Evolutionary conservation across 2,113 vertebrate species (phyloP).

Genomic region (Stegostoma tigrinum): DNA sequence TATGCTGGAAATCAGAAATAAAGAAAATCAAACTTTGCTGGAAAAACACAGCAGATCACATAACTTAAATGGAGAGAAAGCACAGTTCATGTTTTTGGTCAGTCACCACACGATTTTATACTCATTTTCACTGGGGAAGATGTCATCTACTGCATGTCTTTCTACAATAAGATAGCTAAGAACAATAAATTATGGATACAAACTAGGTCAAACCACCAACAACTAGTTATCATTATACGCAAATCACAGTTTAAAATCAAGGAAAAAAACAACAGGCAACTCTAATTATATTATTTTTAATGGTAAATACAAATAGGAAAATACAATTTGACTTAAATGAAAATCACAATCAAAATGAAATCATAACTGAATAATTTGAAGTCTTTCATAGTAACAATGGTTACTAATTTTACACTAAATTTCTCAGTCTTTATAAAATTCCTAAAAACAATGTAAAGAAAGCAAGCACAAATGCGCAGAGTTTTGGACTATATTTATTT

Average conservation of each 20-base stretch:
- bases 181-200: background rate
- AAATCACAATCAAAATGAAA: constrained; percentile 24
- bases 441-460: constrained; percentile 30
- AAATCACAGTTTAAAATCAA: background rate
- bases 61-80: no score
- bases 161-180: background rate
- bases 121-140: background rate
- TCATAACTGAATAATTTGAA: constrained; percentile 20
- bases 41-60: no score
- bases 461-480: constrained; percentile 25
- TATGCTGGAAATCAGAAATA: no score
- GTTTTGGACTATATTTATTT: constrained; percentile 27
- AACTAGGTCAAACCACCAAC: background rate
- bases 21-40: no score
- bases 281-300: constrained; percentile 34
- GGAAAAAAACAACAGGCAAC: background rate
- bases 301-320: constrained; percentile 34
- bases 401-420: background rate
- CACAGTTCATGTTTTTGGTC: no score
- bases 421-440: constrained; percentile 15
- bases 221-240: background rate
- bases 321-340: constrained; percentile 20
- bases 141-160: background rate
- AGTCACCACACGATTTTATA: background rate
- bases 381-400: constrained; percentile 23